phyloP scores from a whole-genome alignment of 2,797 vertebrate species.

The Lutjanus campechanus region DNA sequence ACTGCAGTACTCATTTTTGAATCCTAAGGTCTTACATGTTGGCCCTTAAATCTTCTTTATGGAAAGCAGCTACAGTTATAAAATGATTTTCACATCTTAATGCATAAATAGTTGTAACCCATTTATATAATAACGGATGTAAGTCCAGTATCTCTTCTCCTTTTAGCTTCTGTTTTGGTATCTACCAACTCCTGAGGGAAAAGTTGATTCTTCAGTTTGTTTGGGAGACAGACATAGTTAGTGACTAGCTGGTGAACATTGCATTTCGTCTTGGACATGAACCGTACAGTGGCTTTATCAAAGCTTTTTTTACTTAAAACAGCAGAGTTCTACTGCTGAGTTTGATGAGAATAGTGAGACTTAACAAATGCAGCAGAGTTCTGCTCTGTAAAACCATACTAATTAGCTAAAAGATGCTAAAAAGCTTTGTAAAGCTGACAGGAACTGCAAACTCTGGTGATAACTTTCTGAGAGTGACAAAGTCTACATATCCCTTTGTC shows the following conservation, averaged over 20 bases:
- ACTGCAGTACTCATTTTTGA: no score
- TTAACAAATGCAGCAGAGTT: not conserved
- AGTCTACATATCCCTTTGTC: no score
- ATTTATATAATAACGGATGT: no score
- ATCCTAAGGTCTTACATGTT: no score
- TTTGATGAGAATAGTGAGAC: no score
- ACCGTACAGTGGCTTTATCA: not conserved
- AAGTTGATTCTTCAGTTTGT: not conserved
- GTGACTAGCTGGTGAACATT: no score
- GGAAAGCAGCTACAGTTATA: not conserved
- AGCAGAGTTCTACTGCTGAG: not conserved
- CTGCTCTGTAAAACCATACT: not conserved
- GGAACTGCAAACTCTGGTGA: not conserved
- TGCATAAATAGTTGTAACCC: no score
- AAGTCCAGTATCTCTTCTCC: not conserved
- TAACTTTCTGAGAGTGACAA: no score
- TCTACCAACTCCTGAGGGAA: not conserved
- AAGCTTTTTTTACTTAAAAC: not conserved
- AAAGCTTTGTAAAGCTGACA: not conserved
- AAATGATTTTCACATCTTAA: no score
- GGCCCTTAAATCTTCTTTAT: no score
- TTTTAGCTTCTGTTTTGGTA: not conserved
- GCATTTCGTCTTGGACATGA: not conserved
- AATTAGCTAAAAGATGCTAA: not conserved
- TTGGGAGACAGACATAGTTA: not conserved